phyloP scores from a whole-genome alignment of 2,888 invertebrate species.

The Hydropsyche betteni region DNA sequence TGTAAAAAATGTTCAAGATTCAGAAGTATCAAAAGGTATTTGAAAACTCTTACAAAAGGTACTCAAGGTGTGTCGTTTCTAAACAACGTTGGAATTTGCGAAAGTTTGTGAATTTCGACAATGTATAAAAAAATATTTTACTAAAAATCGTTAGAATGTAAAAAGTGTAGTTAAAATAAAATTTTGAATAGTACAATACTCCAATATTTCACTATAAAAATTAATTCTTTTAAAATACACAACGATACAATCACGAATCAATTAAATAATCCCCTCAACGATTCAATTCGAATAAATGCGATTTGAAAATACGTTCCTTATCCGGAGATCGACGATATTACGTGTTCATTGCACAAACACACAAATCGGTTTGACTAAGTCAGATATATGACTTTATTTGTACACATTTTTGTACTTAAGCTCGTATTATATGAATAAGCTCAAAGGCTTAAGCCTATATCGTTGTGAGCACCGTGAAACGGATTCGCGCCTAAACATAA shows the following conservation, averaged over 20 bases:
- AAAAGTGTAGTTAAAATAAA: no score
- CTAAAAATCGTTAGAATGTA: no score
- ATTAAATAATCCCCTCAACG: background rate
- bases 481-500: no score
- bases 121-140: no score
- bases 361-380: conserved; percentile 28
- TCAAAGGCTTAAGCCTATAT: conserved; percentile 37
- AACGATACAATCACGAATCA: background rate
- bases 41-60: conserved; percentile 22
- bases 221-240: no score
- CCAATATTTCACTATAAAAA: no score
- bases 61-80: background rate
- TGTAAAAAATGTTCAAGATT: conserved; percentile 23
- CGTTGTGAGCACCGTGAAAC: conserved; percentile 6
- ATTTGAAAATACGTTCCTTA: conserved; percentile 14
- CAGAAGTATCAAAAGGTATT: background rate
- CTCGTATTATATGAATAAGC: conserved; percentile 35
- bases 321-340: conserved; percentile 9
- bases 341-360: conserved; percentile 34
- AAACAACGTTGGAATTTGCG: background rate
- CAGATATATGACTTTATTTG: conserved; percentile 45
- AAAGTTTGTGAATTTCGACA: no score
- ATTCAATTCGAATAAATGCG: no score
- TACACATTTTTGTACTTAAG: conserved; percentile 36
- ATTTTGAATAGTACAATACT: no score